phyloP scores from a whole-genome alignment of 2,888 invertebrate species.

The Lasius fuliginosus region DNA sequence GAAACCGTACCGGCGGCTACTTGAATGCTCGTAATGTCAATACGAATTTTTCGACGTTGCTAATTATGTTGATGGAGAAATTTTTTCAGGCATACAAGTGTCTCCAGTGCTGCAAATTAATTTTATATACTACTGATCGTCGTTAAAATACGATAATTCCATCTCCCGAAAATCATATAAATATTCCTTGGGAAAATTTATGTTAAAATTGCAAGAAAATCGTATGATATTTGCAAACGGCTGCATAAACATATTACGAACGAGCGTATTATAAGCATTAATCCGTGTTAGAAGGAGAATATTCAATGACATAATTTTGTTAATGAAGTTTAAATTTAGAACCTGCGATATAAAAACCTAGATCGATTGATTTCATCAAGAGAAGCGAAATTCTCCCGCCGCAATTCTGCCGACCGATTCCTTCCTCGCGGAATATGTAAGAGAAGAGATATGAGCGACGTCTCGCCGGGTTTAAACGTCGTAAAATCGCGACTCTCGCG shows the following conservation, averaged over 20 bases:
- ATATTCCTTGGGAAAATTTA: not conserved
- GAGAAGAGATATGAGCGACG: not conserved
- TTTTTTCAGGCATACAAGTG: not conserved
- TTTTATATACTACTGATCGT: not conserved
- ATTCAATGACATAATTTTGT: not conserved
- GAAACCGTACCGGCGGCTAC: not conserved
- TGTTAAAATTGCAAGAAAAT: not conserved
- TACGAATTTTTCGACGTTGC: conserved; percentile 9
- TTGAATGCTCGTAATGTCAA: conserved; percentile 14
- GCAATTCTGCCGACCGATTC: not conserved
- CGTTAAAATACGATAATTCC: not conserved
- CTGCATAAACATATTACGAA: not conserved
- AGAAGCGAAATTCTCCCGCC: not conserved
- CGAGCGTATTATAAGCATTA: not conserved
- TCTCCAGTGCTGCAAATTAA: not conserved
- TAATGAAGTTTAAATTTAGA: not conserved
- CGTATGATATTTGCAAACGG: not conserved
- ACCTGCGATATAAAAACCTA: not conserved
- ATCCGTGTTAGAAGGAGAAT: not conserved
- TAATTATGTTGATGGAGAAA: not conserved
- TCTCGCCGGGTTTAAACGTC: conserved; percentile 26
- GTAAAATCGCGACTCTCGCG: conserved; percentile 44
- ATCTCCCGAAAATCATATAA: not conserved
- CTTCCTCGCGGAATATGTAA: not conserved
- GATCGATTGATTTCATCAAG: not conserved